Evolutionary conservation across 2,888 invertebrate genomes (phyloP).

Genomic region (Ormyrus thymus): DNA sequence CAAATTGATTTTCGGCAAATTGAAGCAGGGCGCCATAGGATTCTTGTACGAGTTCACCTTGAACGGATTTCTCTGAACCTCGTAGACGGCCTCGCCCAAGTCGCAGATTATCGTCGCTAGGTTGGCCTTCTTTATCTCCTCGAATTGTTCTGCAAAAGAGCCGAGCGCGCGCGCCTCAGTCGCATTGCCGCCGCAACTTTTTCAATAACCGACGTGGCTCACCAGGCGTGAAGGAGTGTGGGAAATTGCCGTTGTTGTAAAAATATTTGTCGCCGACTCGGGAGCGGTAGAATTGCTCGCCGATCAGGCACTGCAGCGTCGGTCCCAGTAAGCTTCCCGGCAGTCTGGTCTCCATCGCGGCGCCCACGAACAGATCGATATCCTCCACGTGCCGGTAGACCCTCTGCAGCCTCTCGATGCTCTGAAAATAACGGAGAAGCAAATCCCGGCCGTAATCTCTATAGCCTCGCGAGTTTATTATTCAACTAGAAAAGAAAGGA

Average conservation of each 20-base stretch:
- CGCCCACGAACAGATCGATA: slow-evolving; percentile 77
- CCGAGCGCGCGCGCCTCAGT: not conserved
- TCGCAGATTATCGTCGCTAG: slow-evolving; percentile 74
- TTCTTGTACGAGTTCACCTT: slow-evolving; percentile 70
- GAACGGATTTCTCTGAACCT: slow-evolving; percentile 77
- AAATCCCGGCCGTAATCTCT: too few relatives aligned
- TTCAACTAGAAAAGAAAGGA: too few relatives aligned
- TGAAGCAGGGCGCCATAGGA: slow-evolving; percentile 72
- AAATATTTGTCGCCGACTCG: slow-evolving; percentile 77
- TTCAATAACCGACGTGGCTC: slow-evolving; percentile 14
- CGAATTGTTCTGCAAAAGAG: slow-evolving; percentile 52
- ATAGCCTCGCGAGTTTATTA: too few relatives aligned
- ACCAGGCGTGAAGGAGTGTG: slow-evolving; percentile 68
- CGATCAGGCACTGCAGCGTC: slow-evolving; percentile 77
- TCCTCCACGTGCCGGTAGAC: slow-evolving; percentile 76
- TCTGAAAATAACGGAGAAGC: slow-evolving; percentile 60
- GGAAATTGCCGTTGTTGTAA: slow-evolving; percentile 71
- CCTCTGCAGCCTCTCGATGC: slow-evolving; percentile 67
- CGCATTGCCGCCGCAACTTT: not conserved
- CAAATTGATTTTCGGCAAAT: slow-evolving; percentile 72
- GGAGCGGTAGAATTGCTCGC: slow-evolving; percentile 76
- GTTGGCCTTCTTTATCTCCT: slow-evolving; percentile 72
- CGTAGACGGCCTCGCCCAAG: slow-evolving; percentile 71
- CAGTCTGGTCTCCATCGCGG: slow-evolving; percentile 75
- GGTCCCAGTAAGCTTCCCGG: slow-evolving; percentile 76